A percentile compares a stretch with the other conserved stretches of the same genome.
Conservation (phyloP, 1,140 invertebrate genomes). For the Phortica variegata region DNA sequence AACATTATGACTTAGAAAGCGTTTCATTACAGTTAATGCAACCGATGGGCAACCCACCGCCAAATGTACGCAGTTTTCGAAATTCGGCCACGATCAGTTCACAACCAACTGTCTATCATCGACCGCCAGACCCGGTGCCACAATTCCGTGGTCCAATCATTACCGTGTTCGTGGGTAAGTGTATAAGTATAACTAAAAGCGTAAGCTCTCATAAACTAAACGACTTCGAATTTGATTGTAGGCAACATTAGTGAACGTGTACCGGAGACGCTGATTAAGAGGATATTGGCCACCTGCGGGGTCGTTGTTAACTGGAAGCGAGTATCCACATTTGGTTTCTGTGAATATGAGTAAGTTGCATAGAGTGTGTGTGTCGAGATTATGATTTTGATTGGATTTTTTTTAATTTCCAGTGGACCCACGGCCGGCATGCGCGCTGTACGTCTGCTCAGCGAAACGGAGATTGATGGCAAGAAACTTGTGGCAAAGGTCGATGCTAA, state of each 20-base stretch:
- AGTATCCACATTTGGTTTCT: constrained; percentile 98
- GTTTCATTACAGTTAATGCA: constrained; percentile 61
- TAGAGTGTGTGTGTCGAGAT: not conserved
- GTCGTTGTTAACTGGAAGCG: constrained; percentile 95
- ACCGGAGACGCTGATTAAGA: constrained; percentile 91
- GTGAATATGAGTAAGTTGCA: constrained; percentile 69
- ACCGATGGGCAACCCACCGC: constrained; percentile 56
- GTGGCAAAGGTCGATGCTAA: constrained; percentile 98
- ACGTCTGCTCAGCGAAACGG: constrained; percentile 88
- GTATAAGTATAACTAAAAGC: not conserved
- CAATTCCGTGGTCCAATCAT: constrained; percentile 78
- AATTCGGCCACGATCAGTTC: constrained; percentile 55
- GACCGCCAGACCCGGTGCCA: constrained; percentile 44
- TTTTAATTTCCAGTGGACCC: constrained; percentile 70
- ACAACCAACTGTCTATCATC: constrained; percentile 52
- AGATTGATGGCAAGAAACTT: constrained; percentile 90
- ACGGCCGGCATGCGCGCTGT: constrained; percentile 94
- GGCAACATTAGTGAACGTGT: constrained; percentile 97
- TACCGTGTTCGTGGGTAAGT: constrained; percentile 87
- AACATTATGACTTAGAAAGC: no score
- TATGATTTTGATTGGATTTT: not conserved
- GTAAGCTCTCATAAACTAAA: not conserved
- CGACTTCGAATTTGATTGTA: constrained; percentile 32
- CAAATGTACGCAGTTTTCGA: constrained; percentile 52
- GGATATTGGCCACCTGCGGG: constrained; percentile 88